Base-by-base conservation (phyloP, 1,140 invertebrate species). In the Bombus superbus region DNA sequence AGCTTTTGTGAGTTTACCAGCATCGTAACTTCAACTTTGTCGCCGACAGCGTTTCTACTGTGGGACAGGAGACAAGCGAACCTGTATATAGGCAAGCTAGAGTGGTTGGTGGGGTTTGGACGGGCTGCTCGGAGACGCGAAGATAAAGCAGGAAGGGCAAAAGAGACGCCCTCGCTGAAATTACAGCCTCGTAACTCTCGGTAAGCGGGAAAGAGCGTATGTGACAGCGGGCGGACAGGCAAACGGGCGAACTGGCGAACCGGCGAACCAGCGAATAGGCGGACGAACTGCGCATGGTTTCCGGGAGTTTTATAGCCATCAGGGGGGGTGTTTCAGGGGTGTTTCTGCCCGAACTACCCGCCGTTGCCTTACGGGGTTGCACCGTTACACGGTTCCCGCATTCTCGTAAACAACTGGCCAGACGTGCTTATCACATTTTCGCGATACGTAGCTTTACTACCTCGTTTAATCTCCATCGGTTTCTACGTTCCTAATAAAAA, bases 111-210 rank as follows among this genome's bases (percentile, higher is more conserved):
- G 89, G 85, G 76, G 69, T 66, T 69, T 62, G 69, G 62, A 53
- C 71, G 82, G 66, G 53, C 62, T 53, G 81, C 18, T 32, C 28
- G 76, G 64, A 80, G 75, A 81, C 69, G 81, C 74, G 62, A 85
- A 86, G 86, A 90, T 90, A 90, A 90, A 90, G 77, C 84, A 40
- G 72, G 74, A 64, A 88, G 88, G 88, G 83, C 80, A 57, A 89
- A 73, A 91, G 86, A 92, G 89, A 86, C 85, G 89, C 87, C 86
- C 87, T 85, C 83, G 66, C 38, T 89, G 88, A 92, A 92, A 93
- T 93, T 93, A 93, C 92, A 92, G 86, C 90, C 88, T 93, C 92
- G 92, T 93, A 93, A 93, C 92, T 93, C 91, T 87, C 89, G 85
- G 91, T 93, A 92, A 92, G 90, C 88, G 92, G 87, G 90, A 93